These are phyloP conservation scores for Calidris pugnax DNA, from an alignment of 2,113 vertebrate species.

Conservation along the genomic window DNA sequence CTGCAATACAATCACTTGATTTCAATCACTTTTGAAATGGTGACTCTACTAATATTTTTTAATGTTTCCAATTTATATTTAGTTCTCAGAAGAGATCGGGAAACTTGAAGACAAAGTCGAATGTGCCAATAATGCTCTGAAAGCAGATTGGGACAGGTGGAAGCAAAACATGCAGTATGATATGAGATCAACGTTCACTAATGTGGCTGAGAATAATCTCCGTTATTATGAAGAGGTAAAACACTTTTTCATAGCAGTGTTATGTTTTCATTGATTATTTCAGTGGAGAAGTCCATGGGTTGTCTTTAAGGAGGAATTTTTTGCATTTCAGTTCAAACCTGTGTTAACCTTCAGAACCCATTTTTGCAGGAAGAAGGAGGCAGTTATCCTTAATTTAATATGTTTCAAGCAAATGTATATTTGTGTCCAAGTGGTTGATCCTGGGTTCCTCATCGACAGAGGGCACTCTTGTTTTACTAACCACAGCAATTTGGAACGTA, in stretches of 20 bases:
- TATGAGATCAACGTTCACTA: conserved; percentile 81
- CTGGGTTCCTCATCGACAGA: conserved; percentile 48
- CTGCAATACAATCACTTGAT: background rate
- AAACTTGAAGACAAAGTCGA: conserved; percentile 88
- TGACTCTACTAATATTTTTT: background rate
- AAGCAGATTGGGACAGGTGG: conserved; percentile 91
- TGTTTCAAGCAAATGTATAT: background rate
- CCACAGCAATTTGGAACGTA: background rate
- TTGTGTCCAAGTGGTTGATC: background rate
- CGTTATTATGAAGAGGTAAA: conserved; percentile 91
- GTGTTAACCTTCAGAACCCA: background rate
- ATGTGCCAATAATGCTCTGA: conserved; percentile 87
- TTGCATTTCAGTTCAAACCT: background rate
- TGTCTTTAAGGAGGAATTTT: background rate
- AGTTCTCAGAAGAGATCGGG: conserved; percentile 90
- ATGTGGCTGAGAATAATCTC: conserved; percentile 85
- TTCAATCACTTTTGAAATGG: background rate
- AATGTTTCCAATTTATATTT: background rate
- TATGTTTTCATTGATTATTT: background rate
- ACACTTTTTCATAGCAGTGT: background rate
- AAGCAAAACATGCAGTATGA: conserved; percentile 84
- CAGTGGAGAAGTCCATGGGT: background rate
- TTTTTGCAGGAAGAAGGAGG: background rate
- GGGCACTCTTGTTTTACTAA: conserved; percentile 71
- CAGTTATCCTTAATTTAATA: background rate